Evolutionary conservation across 1,140 invertebrate genomes (phyloP).

Genomic region (Drosophila nigromelanica): DNA sequence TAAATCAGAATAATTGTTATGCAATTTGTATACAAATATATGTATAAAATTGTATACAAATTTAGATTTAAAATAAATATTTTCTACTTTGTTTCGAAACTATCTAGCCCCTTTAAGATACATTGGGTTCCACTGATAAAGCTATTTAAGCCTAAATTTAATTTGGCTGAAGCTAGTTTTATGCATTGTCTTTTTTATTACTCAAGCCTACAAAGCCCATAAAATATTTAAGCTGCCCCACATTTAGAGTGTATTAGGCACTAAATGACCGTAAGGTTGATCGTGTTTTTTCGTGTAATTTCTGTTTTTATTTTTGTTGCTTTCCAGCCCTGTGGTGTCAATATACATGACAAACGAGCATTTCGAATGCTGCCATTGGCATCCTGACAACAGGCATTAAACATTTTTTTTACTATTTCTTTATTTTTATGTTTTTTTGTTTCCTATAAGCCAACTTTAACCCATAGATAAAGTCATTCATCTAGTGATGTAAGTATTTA

Average conservation of each 20-base stretch:
- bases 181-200: background rate
- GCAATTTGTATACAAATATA: no score
- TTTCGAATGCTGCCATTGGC: slow-evolving; percentile 19
- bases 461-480: background rate
- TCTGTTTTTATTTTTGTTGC: slow-evolving; percentile 1
- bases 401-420: background rate
- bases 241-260: background rate
- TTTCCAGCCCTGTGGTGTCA: slow-evolving; percentile 11
- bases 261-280: slow-evolving; percentile 14
- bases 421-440: background rate
- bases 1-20: no score
- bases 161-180: background rate
- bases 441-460: slow-evolving; percentile 13
- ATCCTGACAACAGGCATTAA: slow-evolving; percentile 27
- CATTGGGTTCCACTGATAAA: background rate
- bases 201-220: background rate
- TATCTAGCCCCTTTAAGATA: no score
- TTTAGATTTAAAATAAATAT: no score
- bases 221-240: background rate
- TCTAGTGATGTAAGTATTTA: background rate
- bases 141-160: background rate
- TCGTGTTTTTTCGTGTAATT: background rate
- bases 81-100: no score
- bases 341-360: slow-evolving; percentile 27
- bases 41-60: no score